Conservation (phyloP, 2,797 vertebrate genomes). For the Huso huso region DNA sequence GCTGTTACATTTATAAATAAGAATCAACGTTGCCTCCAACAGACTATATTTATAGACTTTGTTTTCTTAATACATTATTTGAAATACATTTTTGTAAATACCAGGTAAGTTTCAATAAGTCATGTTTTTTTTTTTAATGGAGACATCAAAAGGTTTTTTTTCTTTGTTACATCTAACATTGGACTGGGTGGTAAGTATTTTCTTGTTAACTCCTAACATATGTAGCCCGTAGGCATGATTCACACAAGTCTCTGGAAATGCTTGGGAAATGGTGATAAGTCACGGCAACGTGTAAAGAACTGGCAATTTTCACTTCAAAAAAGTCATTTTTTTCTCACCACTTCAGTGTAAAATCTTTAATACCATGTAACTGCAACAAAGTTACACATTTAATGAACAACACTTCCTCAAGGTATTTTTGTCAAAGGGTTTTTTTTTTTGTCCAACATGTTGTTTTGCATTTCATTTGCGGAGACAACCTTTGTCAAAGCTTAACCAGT, state of each 20-base stretch:
- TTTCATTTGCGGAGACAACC: conserved; percentile 34
- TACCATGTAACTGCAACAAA: conserved; percentile 44
- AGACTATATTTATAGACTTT: too few relatives aligned
- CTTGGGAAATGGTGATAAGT: conserved; percentile 61
- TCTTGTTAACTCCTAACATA: conserved; percentile 72
- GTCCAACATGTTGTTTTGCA: conserved; percentile 36
- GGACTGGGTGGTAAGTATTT: conserved; percentile 57
- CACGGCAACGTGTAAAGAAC: conserved; percentile 67
- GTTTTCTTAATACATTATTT: too few relatives aligned
- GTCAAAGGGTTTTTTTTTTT: conserved; percentile 25
- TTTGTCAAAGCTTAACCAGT: conserved; percentile 22
- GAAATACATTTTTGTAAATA: too few relatives aligned
- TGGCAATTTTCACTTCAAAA: conserved; percentile 66
- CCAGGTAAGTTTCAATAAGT: too few relatives aligned
- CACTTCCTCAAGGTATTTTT: conserved; percentile 45
- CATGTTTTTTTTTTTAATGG: conserved; percentile 22
- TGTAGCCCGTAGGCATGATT: conserved; percentile 67
- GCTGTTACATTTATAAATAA: too few relatives aligned
- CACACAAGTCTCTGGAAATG: conserved; percentile 63
- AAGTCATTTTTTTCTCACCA: conserved; percentile 51
- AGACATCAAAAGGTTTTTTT: conserved; percentile 34
- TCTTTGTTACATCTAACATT: conserved; percentile 39
- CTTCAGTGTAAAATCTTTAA: conserved; percentile 36
- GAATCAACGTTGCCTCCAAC: too few relatives aligned
- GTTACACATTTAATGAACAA: conserved; percentile 80